Evolutionary conservation across 2,888 invertebrate genomes (phyloP), one percentile per base, ranked within the genome.

Genomic region (Prosopocoilus inquinatus): DNA sequence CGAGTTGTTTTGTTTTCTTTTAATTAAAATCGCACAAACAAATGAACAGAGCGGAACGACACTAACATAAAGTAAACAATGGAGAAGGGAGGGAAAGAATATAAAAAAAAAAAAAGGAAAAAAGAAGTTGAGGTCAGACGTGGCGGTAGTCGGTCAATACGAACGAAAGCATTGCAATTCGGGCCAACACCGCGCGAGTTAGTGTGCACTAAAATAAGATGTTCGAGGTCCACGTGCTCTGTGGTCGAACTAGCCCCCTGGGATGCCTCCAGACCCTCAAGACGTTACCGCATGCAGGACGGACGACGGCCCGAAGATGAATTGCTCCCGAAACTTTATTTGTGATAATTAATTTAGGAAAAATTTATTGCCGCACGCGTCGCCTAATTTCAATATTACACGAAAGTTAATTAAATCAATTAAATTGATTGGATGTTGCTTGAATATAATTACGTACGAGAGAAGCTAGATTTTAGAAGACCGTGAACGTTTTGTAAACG

Each of bases 131-230:
- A 60, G 61, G 58, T 59, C 59, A 58, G 60, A 57, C 59, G 59
- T 47, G 55, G 59, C n/a, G n/a, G 20, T 48, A 56, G 62, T 60
- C 62, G 65, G 63, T 65, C 65, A 65, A 65, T 65, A 65, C 62
- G 57, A 51, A 56, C 52, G 51, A 52, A 53, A 59, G 58, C 67
- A 65, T 67, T 66, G 66, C 67, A 60, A 67, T 67, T 64, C 66
- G 64, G 64, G 61, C 57, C 62, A 63, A 61, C 64, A 63, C 62
- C 57, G 61, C 62, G 59, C 65, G 63, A 65, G 67, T 67, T 66
- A 65, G 65, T 64, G 63, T 63, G 66, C 60, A 66, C 65, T 66
- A 67, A 66, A 67, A 65, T 67, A 67, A 67, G 67, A 67, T 65
- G 68, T 66, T 65, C 67, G 54, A 60, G 61, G 55, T 61, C 65